A percentile compares a stretch with the other conserved stretches of the same genome.
Evolutionary conservation across 2,888 invertebrate genomes (phyloP).

Genomic region (Xanthia togata): DNA sequence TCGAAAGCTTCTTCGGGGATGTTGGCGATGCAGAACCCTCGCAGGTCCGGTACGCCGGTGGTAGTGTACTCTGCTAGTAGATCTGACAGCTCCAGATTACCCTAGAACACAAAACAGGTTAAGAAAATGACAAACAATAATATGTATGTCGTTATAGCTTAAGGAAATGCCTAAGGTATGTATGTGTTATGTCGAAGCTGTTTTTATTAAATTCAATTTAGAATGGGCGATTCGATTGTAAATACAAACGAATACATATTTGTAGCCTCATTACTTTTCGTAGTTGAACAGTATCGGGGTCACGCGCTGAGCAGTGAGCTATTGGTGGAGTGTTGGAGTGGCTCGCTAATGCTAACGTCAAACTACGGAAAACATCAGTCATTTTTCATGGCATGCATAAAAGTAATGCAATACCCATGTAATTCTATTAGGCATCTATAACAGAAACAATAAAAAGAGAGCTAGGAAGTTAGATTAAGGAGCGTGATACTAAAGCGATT

Average conservation of each 20-base stretch:
- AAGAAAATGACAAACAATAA: not conserved
- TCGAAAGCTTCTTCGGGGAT: slow-evolving; percentile 72
- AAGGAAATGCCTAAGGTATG: not conserved
- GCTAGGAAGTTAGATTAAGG: not conserved
- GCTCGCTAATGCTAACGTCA: slow-evolving; percentile 6
- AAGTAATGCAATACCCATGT: slow-evolving; percentile 39
- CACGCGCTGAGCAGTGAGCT: slow-evolving; percentile 4
- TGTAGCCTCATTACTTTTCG: slow-evolving; percentile 21
- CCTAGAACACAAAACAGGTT: slow-evolving; percentile 69
- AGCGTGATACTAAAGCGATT: not conserved
- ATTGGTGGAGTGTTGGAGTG: not conserved
- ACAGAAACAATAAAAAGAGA: slow-evolving; percentile 1
- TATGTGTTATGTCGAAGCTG: not conserved
- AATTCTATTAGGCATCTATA: slow-evolving; percentile 19
- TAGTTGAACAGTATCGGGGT: slow-evolving; percentile 19
- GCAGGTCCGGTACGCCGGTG: slow-evolving; percentile 76
- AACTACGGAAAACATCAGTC: slow-evolving; percentile 20
- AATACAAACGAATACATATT: not conserved
- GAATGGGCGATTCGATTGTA: not conserved
- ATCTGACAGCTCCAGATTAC: slow-evolving; percentile 72
- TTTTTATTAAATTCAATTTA: slow-evolving; percentile 7
- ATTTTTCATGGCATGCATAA: slow-evolving; percentile 10
- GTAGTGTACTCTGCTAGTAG: slow-evolving; percentile 74
- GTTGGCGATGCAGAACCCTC: slow-evolving; percentile 70
- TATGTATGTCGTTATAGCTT: not conserved